Percentiles rank a stretch among this genome's conserved stretches.
Conservation (phyloP, 2,797 vertebrate species). For the Etheostoma nigrum region DNA sequence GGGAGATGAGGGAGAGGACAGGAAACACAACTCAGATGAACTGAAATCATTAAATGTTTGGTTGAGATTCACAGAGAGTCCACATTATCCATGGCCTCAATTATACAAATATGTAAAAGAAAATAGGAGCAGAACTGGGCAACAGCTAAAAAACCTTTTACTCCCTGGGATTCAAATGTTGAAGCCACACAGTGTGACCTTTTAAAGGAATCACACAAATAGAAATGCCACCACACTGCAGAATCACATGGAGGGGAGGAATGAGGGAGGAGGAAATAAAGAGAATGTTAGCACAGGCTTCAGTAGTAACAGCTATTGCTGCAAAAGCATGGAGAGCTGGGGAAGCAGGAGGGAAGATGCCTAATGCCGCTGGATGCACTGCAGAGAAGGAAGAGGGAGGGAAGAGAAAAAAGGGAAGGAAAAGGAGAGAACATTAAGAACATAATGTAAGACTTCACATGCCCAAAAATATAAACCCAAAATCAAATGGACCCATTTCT, state of each 20-base stretch:
- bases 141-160: background rate
- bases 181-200: background rate
- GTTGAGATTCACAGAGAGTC: slow-evolving; percentile 25
- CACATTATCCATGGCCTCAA: background rate
- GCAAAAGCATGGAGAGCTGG: slow-evolving; percentile 39
- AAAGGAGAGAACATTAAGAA: slow-evolving; percentile 63
- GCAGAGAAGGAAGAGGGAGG: slow-evolving; percentile 52
- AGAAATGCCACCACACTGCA: slow-evolving; percentile 33
- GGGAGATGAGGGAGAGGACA: slow-evolving; percentile 68
- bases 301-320: slow-evolving; percentile 45
- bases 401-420: slow-evolving; percentile 28
- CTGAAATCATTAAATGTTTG: slow-evolving; percentile 33
- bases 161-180: slow-evolving; percentile 23
- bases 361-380: slow-evolving; percentile 59
- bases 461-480: slow-evolving; percentile 14
- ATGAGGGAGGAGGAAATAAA: slow-evolving; percentile 40
- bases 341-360: slow-evolving; percentile 31
- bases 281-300: slow-evolving; percentile 60
- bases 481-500: background rate
- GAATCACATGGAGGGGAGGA: slow-evolving; percentile 22
- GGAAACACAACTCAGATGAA: slow-evolving; percentile 71
- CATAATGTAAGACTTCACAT: slow-evolving; percentile 35
- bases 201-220: slow-evolving; percentile 13
- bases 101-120: slow-evolving; percentile 4
- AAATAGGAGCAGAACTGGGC: too few relatives aligned